These are phyloP conservation scores for Gasterosteus aculeatus DNA, from an alignment of 2,113 vertebrate species.

Conservation along the genomic window DNA sequence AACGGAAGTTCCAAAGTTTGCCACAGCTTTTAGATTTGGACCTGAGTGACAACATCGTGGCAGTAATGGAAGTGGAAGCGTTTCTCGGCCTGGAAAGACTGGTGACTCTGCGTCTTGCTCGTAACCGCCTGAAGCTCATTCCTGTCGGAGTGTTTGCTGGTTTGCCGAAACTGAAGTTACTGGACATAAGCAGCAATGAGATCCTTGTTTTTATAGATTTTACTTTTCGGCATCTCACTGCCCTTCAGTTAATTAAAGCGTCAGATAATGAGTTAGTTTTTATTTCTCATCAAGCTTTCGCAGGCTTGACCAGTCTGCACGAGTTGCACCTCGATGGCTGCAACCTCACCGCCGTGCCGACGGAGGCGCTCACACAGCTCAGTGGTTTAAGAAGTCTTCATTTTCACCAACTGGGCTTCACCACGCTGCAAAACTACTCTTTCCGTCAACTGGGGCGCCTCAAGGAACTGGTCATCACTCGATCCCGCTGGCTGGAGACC, in stretches of 20 bases:
- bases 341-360: slow-evolving; percentile 85
- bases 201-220: slow-evolving; percentile 88
- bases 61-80: slow-evolving; percentile 82
- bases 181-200: slow-evolving; percentile 87
- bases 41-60: slow-evolving; percentile 86
- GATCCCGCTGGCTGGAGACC: slow-evolving; percentile 79
- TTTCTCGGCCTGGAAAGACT: slow-evolving; percentile 81
- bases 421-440: slow-evolving; percentile 78
- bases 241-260: slow-evolving; percentile 76
- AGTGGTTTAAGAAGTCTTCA: slow-evolving; percentile 69
- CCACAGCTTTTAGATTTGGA: slow-evolving; percentile 83
- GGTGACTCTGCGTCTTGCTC: slow-evolving; percentile 72
- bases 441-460: slow-evolving; percentile 79
- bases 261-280: slow-evolving; percentile 85
- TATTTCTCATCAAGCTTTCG: slow-evolving; percentile 83
- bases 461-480: slow-evolving; percentile 81
- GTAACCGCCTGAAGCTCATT: slow-evolving; percentile 86
- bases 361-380: slow-evolving; percentile 81
- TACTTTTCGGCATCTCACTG: slow-evolving; percentile 81
- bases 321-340: slow-evolving; percentile 84
- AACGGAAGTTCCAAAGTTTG: slow-evolving; percentile 80
- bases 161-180: slow-evolving; percentile 77
- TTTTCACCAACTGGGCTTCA: slow-evolving; percentile 78
- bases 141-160: slow-evolving; percentile 82
- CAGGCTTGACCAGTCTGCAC: slow-evolving; percentile 75